Evolutionary conservation across 2,888 invertebrate genomes (phyloP), one percentile per base, ranked within the genome.

Genomic region (Euproctis similis): DNA sequence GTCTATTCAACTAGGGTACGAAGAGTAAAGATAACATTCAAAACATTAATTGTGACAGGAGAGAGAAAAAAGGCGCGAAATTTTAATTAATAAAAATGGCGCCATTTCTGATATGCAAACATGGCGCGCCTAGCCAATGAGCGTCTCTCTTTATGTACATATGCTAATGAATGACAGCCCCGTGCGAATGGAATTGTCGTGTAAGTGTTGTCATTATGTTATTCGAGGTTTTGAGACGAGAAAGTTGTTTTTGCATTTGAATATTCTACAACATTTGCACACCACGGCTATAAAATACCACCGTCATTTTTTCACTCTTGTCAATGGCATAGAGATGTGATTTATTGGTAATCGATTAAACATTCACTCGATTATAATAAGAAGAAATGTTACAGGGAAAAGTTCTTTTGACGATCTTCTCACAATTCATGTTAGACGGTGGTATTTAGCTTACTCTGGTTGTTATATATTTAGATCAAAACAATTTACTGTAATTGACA

Each of bases 41-140:
- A 53, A 65, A 59, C 58, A 61, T 59, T 70, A 52, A 61, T 47
- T 34, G 39, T 46, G 31, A n/a, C n/a, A n/a, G n/a, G n/a, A n/a
- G 20, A 11, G 7, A 30, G 28, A 34, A 26, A 38, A 39, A 36
- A 36, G 27, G 28, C 41, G 44, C 42, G 49, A 51, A 53, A 58
- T 73, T n/a, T 76, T 76, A 76, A 78, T 80, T 78, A 77, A 75
- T 71, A 74, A 76, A 73, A 78, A 78, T 74, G 74, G 71, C 67
- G 57, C 47, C 55, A 61, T 69, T 69, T 64, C 60, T 62, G 65
- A 64, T 63, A 63, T 65, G 61, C 68, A 71, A 77, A 76, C 69
- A 72, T 63, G 64, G 62, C 59, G 48, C 39, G 47, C 51, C 50
- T 54, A 59, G 55, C 71, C 72, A 68, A 72, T 68, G 71, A 68